Conservation (phyloP, 2,888 invertebrate species). For the Nomada flava region DNA sequence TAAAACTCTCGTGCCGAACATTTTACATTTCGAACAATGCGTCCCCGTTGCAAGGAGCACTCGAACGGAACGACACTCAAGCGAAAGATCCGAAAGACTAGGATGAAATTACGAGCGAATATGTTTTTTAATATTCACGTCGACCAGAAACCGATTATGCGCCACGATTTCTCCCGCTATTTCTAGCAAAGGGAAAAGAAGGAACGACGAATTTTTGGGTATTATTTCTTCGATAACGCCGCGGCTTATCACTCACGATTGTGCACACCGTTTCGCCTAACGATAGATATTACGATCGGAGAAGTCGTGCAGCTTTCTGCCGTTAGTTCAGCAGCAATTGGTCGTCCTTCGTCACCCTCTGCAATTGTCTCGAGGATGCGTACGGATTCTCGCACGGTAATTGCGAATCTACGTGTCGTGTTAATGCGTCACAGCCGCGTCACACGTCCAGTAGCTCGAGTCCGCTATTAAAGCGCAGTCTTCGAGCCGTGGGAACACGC, state of each 20-base stretch:
- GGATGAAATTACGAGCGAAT: slow-evolving; percentile 39
- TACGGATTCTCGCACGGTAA: slow-evolving; percentile 71
- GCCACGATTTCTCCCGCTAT: background rate
- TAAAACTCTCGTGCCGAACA: slow-evolving; percentile 42
- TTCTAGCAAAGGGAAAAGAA: background rate
- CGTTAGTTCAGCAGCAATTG: slow-evolving; percentile 64
- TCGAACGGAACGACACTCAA: slow-evolving; percentile 43
- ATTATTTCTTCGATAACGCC: slow-evolving; percentile 21
- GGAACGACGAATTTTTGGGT: background rate
- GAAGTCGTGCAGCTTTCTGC: slow-evolving; percentile 69
- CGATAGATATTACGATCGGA: slow-evolving; percentile 63
- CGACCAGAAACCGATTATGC: slow-evolving; percentile 35
- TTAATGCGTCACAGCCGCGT: slow-evolving; percentile 62
- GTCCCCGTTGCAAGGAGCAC: slow-evolving; percentile 34
- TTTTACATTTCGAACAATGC: slow-evolving; percentile 42
- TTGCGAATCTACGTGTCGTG: slow-evolving; percentile 70
- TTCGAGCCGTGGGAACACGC: slow-evolving; percentile 59
- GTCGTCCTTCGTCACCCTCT: slow-evolving; percentile 69
- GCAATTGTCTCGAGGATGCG: slow-evolving; percentile 72
- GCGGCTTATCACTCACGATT: slow-evolving; percentile 44
- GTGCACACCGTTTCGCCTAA: slow-evolving; percentile 39
- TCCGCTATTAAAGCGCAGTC: slow-evolving; percentile 51
- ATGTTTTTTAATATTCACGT: slow-evolving; percentile 36
- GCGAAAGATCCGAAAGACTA: slow-evolving; percentile 38
- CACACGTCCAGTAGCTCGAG: slow-evolving; percentile 39